Conservation (phyloP, 1,140 invertebrate genomes). For the Macrobrachium rosenbergii region DNA sequence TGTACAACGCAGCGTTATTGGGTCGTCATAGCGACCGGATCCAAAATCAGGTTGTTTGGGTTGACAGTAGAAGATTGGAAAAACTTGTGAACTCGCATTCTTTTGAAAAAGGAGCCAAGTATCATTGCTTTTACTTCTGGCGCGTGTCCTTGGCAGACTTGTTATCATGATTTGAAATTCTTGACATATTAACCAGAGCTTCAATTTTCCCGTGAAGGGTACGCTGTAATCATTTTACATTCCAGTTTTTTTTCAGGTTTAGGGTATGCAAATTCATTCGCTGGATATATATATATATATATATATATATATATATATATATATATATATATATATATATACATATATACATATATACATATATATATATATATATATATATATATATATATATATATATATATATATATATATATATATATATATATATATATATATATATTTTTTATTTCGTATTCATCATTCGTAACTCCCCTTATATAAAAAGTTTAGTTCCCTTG, state of each 20-base stretch:
- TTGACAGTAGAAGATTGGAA: no score
- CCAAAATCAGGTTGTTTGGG: no score
- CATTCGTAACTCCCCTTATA: background rate
- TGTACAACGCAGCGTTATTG: no score
- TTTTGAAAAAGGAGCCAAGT: no score
- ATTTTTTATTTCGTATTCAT: background rate
- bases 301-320: conserved; percentile 18
- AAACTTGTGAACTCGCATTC: no score
- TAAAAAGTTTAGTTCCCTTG: no score
- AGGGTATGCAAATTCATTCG: no score
- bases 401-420: background rate
- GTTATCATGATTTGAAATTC: no score
- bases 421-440: conserved; percentile 17
- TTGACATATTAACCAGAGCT: no score
- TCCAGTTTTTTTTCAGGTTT: background rate
- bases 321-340: background rate
- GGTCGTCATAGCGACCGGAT: no score
- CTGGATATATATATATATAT: background rate
- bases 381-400: background rate
- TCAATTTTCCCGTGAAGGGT: background rate
- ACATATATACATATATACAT: conserved; percentile 11
- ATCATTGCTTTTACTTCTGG: no score
- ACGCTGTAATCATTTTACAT: background rate
- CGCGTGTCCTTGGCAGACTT: no score
- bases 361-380: conserved; percentile 24